Percentiles rank a stretch among this genome's conserved stretches.
Conservation (phyloP, 2,113 vertebrate species). For the mouse (Mus musculus) region DNA sequence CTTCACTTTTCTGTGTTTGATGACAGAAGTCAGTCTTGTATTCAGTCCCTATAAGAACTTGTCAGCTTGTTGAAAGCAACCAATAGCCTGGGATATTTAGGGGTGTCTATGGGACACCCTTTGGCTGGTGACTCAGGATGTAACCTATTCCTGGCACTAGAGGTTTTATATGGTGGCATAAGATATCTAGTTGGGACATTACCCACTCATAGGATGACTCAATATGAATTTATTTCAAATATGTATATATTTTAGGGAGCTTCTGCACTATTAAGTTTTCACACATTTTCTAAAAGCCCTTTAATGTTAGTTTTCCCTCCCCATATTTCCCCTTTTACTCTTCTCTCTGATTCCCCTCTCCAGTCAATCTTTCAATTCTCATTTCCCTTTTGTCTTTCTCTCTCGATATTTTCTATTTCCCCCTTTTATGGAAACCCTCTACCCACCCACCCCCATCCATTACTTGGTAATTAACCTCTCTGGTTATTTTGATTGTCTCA, state of each 20-base stretch:
- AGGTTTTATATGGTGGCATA: background rate
- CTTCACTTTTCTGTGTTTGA: background rate
- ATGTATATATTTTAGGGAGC: background rate
- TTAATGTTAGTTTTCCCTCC: background rate
- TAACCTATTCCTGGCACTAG: background rate
- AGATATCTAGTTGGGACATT: background rate
- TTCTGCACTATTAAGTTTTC: background rate
- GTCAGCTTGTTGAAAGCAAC: background rate
- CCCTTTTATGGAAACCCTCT: background rate
- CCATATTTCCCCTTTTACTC: too few species aligned
- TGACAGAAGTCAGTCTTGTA: background rate
- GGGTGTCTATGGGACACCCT: background rate
- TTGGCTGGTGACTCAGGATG: background rate
- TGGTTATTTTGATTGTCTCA: background rate
- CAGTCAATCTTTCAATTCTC: background rate
- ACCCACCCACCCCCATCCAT: background rate
- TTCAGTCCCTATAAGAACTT: background rate
- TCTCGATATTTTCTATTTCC: background rate
- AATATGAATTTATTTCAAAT: background rate
- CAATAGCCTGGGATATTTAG: background rate
- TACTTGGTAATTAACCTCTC: background rate
- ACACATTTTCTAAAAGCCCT: background rate
- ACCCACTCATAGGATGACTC: background rate
- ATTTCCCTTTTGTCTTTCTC: background rate
- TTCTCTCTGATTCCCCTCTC: background rate